These are phyloP conservation scores for Trogon surrucura DNA, from an alignment of 2,113 vertebrate species.

Conservation along the genomic window DNA sequence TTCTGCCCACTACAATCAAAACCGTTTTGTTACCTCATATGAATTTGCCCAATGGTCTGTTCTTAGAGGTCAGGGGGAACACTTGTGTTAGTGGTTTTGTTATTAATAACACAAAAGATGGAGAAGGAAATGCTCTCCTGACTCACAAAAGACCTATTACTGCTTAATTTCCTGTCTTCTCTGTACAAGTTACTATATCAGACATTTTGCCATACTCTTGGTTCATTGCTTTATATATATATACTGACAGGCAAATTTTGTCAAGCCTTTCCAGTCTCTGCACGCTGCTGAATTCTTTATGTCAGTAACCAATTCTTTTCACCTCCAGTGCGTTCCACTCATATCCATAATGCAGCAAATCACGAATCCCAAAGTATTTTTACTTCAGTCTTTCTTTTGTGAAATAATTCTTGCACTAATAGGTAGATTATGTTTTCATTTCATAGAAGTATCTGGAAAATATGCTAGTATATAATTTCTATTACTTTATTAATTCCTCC, in stretches of 20 bases:
- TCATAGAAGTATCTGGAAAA: not conserved
- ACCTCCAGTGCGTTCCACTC: not conserved
- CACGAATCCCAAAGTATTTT: not conserved
- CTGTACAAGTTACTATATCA: not conserved
- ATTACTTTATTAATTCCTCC: not conserved
- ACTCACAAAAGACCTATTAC: not conserved
- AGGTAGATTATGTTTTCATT: not conserved
- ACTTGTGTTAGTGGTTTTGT: not conserved
- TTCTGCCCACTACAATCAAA: not conserved
- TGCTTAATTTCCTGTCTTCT: not conserved
- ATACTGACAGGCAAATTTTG: not conserved
- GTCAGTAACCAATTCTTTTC: not conserved
- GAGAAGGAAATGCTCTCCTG: not conserved
- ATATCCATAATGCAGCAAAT: not conserved
- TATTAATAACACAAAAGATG: not conserved
- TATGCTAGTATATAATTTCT: not conserved
- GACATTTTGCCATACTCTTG: not conserved
- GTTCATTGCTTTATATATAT: not conserved
- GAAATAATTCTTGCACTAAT: not conserved
- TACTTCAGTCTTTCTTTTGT: not conserved
- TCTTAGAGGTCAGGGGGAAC: not conserved
- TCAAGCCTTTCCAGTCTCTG: not conserved
- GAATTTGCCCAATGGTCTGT: not conserved
- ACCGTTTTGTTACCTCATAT: not conserved
- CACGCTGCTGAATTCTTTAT: not conserved